Conservation (phyloP, 2,888 invertebrate species). For the Catocala sponsa region DNA sequence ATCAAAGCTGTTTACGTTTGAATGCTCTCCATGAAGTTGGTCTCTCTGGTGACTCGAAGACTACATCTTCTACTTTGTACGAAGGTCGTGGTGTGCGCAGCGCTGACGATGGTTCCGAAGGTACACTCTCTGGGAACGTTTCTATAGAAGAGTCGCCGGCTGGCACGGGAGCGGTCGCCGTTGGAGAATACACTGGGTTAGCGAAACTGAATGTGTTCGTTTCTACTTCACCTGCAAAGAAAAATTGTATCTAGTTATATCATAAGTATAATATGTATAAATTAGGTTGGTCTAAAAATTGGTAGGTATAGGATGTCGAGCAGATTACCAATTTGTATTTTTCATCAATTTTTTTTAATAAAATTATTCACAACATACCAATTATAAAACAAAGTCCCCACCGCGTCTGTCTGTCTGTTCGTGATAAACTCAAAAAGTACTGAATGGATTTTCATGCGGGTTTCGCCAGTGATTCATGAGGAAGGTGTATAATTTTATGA, state of each 20-base stretch:
- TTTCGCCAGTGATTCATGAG: no score
- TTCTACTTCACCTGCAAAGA: conserved; percentile 76
- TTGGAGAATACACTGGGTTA: conserved; percentile 95
- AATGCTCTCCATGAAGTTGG: conserved; percentile 80
- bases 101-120: conserved; percentile 63
- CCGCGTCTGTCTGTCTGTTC: no score
- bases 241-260: neutral
- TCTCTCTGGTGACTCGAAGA: conserved; percentile 89
- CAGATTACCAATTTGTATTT: no score
- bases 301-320: no score
- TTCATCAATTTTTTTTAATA: no score
- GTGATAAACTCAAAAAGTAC: no score
- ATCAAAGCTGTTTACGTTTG: conserved; percentile 66
- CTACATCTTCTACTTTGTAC: conserved; percentile 93
- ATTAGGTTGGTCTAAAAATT: no score
- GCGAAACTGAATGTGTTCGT: conserved; percentile 92
- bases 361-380: no score
- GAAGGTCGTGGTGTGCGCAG: conserved; percentile 85
- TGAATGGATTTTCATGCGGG: no score
- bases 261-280: no score
- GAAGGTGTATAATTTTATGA: no score
- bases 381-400: no score
- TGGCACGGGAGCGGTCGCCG: conserved; percentile 68
- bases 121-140: conserved; percentile 43
- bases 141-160: conserved; percentile 43